Evolutionary conservation across 2,888 invertebrate genomes (phyloP).

Genomic region (Chouioia cunea): DNA sequence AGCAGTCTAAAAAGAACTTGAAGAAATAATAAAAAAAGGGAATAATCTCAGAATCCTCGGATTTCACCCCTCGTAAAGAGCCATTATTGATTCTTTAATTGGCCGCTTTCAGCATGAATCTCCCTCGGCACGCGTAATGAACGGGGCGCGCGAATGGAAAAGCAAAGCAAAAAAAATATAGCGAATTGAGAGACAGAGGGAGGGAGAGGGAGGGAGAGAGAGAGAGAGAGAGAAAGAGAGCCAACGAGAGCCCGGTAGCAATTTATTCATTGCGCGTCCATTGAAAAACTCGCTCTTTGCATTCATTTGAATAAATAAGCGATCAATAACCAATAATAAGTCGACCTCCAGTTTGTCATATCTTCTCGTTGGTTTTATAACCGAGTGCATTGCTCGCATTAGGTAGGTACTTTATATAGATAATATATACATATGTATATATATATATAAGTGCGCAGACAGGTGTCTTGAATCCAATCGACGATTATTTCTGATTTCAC

Average conservation of each 20-base stretch:
- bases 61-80: slow-evolving; percentile 37
- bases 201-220: slow-evolving; percentile 27
- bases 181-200: slow-evolving; percentile 15
- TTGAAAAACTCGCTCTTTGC: slow-evolving; percentile 67
- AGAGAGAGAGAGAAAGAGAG: slow-evolving; percentile 32
- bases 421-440: no score
- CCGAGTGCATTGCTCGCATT: no score
- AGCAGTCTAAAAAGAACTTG: no score
- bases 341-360: slow-evolving; percentile 66
- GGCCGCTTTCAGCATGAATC: slow-evolving; percentile 45
- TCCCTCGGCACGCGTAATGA: slow-evolving; percentile 32
- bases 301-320: slow-evolving; percentile 69
- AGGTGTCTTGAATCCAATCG: no score
- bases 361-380: no score
- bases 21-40: slow-evolving; percentile 18
- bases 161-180: neutral
- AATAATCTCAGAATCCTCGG: slow-evolving; percentile 37
- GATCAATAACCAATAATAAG: slow-evolving; percentile 69
- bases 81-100: slow-evolving; percentile 49
- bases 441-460: no score
- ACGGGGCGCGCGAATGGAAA: slow-evolving; percentile 14
- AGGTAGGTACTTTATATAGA: no score
- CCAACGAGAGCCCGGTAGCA: slow-evolving; percentile 63
- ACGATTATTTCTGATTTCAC: no score
- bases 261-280: slow-evolving; percentile 66